Evolutionary conservation across 2,113 vertebrate species (phyloP), one percentile per base, ranked within the genome.

Genomic region (Lophura nycthemera): DNA sequence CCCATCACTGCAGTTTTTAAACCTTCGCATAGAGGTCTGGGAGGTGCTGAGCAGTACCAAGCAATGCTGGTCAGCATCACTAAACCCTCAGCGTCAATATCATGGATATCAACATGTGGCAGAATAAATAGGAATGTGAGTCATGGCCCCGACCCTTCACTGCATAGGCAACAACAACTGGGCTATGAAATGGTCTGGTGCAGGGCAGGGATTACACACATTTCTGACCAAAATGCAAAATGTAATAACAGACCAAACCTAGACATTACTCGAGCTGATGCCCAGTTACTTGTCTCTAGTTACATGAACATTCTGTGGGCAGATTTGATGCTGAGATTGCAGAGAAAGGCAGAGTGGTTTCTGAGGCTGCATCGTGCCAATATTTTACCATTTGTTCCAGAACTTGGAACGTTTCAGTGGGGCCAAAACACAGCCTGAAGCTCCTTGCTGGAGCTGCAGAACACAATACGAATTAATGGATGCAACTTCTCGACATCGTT

Each of bases 351-450:
- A 96, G 75, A 89, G 42, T 8, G 83, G 85, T 74, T 90, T 96
- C 79, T 73, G 87, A 92, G 88, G 93, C 82, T 90, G 2, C n/a
- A 32, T 93, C 75, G 78, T 94, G 90, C 89, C 86, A 94, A 77
- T 92, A 60, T 96, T 97, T 96, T 89, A 94, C 89, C 6, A 5
- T 91, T 92, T 92, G 79, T 95, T 80, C 92, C 92, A 96, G 90
- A 95, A 96, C 94, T 90, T 86, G 91, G 86, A 95, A 75, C 73
- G 4, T 92, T 94, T 95, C 93, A 89, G 81, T 84, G 83, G 79
- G 81, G 88, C 95, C 87, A 92, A 93, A 96, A 95, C 29, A 20
- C 89, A 95, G 81, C 85, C 40, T 21, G 54, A 90, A 91, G 83
- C 80, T 92, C 73, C 89, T 91, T 79, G 47, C 2, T 94, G 91